Percentiles rank a stretch among this genome's conserved stretches.
Conservation (phyloP, 2,888 invertebrate species). For the Cerastis rubricosa region DNA sequence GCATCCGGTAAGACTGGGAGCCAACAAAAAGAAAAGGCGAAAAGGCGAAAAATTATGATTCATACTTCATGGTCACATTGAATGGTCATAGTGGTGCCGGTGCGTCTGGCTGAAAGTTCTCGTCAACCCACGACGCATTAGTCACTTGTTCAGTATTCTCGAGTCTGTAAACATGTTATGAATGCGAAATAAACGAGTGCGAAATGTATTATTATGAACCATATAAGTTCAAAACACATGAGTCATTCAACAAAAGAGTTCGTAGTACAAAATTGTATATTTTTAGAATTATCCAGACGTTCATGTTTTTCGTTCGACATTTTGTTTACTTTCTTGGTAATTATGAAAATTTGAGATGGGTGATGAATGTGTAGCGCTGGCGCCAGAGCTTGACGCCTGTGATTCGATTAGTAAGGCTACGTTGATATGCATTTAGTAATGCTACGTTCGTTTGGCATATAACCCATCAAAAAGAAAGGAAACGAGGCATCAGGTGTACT, state of each 20-base stretch:
- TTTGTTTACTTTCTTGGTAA: conserved; percentile 42
- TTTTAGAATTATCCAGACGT: conserved; percentile 33
- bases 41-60: too few relatives aligned
- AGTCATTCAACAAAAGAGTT: conserved; percentile 45
- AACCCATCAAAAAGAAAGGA: not conserved
- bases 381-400: conserved; percentile 3
- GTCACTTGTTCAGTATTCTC: not conserved
- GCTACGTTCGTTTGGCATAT: not conserved
- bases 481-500: not conserved
- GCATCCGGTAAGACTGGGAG: too few relatives aligned
- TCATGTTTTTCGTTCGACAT: conserved; percentile 31
- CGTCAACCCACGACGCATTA: not conserved
- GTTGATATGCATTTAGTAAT: not conserved
- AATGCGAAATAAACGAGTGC: not conserved
- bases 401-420: not conserved
- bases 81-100: not conserved
- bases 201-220: conserved; percentile 15
- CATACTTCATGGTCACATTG: not conserved
- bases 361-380: conserved; percentile 26
- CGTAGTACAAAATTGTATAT: conserved; percentile 35
- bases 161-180: conserved; percentile 20
- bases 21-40: too few relatives aligned
- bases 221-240: conserved; percentile 34
- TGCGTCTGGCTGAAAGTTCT: conserved; percentile 15
- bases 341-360: conserved; percentile 16